Percentiles rank a stretch among this genome's conserved stretches.
Conservation (phyloP, 2,113 vertebrate genomes). For the Cololabis saira region DNA sequence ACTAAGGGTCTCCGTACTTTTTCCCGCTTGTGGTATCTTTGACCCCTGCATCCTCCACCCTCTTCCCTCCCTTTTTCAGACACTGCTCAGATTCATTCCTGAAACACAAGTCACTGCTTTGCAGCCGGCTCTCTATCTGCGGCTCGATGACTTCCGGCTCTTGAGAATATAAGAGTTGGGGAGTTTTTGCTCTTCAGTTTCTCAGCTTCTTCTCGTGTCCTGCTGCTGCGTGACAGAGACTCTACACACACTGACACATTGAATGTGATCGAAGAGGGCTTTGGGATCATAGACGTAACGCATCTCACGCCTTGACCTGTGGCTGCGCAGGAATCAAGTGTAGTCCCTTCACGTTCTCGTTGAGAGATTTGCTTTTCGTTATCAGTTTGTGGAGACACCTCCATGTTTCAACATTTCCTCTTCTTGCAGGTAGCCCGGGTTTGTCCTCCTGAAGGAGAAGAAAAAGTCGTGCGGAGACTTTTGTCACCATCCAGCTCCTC, state of each 20-base stretch:
- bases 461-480: conserved; percentile 35
- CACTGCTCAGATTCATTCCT: background rate
- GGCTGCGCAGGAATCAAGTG: conserved; percentile 16
- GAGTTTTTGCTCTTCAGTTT: conserved; percentile 9
- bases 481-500: conserved; percentile 8
- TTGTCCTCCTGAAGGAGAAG: conserved; percentile 36
- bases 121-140: background rate
- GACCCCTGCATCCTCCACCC: too few species aligned
- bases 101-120: background rate
- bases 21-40: too few species aligned
- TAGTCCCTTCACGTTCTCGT: background rate
- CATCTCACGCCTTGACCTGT: conserved; percentile 4
- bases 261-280: background rate
- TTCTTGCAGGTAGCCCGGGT: conserved; percentile 60
- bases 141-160: conserved; percentile 6
- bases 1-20: too few species aligned
- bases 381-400: background rate
- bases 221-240: background rate
- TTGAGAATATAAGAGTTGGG: background rate
- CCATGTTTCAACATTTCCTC: background rate
- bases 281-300: background rate
- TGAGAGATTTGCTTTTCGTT: background rate
- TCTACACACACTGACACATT: background rate
- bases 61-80: background rate
- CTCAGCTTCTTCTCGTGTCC: conserved; percentile 7